Percentiles rank a stretch among this genome's conserved stretches.
Evolutionary conservation across 1,140 invertebrate genomes (phyloP).

Genomic region (Physella acuta): DNA sequence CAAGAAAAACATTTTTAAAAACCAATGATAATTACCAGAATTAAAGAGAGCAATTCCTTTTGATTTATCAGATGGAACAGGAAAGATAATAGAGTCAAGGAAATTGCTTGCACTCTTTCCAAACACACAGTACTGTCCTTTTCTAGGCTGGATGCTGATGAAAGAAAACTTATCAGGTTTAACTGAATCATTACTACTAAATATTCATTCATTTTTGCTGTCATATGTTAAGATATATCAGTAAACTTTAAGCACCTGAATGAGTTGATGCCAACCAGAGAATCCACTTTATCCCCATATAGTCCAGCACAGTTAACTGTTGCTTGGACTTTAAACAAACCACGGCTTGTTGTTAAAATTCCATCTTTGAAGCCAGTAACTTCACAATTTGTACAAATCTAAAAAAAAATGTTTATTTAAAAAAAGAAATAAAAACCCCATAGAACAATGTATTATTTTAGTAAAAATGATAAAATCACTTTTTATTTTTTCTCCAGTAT

Average conservation of each 20-base stretch:
- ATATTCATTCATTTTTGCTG: background rate
- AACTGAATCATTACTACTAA: background rate
- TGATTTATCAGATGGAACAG: constrained; percentile 39
- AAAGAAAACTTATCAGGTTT: background rate
- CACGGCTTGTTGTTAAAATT: constrained; percentile 22
- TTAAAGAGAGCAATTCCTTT: constrained; percentile 48
- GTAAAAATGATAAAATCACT: no score
- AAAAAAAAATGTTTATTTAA: no score
- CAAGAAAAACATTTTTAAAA: no score
- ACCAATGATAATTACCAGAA: constrained; percentile 31
- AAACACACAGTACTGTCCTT: constrained; percentile 46
- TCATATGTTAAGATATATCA: background rate
- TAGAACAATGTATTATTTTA: no score
- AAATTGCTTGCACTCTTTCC: constrained; percentile 21
- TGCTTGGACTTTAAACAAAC: constrained; percentile 17
- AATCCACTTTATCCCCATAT: constrained; percentile 44
- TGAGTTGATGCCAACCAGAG: constrained; percentile 31
- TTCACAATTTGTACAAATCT: constrained; percentile 33
- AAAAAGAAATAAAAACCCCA: no score
- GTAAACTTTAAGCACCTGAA: constrained; percentile 33
- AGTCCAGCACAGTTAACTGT: constrained; percentile 48
- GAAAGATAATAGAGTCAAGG: constrained; percentile 44
- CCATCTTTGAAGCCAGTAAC: constrained; percentile 22
- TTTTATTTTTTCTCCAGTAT: no score
- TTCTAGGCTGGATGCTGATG: constrained; percentile 42